phyloP scores from a whole-genome alignment of 2,797 vertebrate species.

The Valencia hispanica region DNA sequence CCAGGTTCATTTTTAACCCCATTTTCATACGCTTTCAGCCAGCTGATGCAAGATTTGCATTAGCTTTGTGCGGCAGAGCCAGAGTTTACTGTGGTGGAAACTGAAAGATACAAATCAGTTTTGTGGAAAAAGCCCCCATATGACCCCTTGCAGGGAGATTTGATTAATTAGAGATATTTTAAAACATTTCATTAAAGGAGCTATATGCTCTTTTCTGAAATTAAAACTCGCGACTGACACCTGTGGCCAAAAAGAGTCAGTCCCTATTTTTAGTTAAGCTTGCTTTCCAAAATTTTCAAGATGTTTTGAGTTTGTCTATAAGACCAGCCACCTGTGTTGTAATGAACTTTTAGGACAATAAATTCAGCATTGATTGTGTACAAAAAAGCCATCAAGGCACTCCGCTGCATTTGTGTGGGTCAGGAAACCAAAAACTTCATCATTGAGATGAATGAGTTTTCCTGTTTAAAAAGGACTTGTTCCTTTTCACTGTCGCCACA shows the following conservation, averaged over 20 bases:
- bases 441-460: neutral
- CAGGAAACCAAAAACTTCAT: no score
- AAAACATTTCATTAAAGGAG: no score
- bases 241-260: neutral
- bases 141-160: neutral
- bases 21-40: neutral
- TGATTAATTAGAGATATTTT: neutral
- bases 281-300: neutral
- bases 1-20: neutral
- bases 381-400: no score
- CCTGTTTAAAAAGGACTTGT: neutral
- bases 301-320: neutral
- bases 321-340: neutral
- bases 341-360: neutral
- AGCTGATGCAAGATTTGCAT: neutral
- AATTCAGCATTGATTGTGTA: neutral
- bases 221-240: no score
- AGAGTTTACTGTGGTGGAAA: neutral
- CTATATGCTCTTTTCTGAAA: no score
- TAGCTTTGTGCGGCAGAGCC: neutral
- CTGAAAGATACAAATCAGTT: neutral
- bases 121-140: neutral
- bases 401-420: no score
- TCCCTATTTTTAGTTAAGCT: neutral
- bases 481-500: neutral